Evolutionary conservation across 2,797 vertebrate species (phyloP).

Genomic region (Vespertilio murinus): DNA sequence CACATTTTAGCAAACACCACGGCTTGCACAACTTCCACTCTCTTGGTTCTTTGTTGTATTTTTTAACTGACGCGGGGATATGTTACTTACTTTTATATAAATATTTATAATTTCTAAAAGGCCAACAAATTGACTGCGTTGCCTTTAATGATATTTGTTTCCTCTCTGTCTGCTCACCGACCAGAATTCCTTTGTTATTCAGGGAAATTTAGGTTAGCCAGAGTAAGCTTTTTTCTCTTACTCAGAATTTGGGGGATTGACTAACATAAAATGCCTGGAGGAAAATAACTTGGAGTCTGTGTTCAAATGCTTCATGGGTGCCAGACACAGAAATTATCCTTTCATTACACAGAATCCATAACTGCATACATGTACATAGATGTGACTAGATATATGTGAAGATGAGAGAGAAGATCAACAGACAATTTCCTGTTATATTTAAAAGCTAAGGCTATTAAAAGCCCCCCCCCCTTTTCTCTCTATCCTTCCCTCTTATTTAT

Average conservation of each 20-base stretch:
- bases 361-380: neutral
- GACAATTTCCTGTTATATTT: neutral
- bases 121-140: neutral
- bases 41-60: neutral
- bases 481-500: neutral
- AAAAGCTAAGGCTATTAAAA: neutral
- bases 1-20: neutral
- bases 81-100: neutral
- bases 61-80: neutral
- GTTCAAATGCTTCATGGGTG: neutral
- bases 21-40: neutral
- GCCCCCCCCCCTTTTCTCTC: neutral
- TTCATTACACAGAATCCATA: neutral
- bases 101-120: constrained; percentile 27
- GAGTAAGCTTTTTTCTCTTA: neutral
- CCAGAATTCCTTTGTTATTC: neutral
- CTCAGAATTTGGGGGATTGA: neutral
- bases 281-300: neutral
- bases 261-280: neutral
- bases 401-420: neutral
- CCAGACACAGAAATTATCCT: neutral
- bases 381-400: neutral
- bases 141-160: neutral
- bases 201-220: neutral
- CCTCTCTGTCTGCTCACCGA: neutral